Evolutionary conservation across 2,888 invertebrate genomes (phyloP).

Genomic region (Trachelus iudaicus): DNA sequence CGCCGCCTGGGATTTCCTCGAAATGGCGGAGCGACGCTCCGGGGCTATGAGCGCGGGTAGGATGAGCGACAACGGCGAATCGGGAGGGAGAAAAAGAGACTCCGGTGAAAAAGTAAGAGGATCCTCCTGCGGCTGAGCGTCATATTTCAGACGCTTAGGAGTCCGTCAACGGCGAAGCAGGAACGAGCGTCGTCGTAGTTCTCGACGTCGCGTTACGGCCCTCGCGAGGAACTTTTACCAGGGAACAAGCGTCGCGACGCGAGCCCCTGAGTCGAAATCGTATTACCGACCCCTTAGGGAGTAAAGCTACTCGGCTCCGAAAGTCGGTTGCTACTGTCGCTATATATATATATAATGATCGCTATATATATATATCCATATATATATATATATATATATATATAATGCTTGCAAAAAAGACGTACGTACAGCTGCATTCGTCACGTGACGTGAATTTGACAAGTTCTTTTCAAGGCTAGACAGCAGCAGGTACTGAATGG

Average conservation of each 20-base stretch:
- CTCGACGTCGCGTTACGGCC: not conserved
- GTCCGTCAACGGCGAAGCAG: not conserved
- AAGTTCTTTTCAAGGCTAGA: not conserved
- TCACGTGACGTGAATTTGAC: not conserved
- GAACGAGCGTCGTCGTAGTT: not conserved
- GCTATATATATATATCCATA: too few relatives aligned
- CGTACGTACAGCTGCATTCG: not conserved
- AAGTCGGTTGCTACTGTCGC: not conserved
- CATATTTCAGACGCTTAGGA: constrained; percentile 40
- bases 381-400: too few relatives aligned
- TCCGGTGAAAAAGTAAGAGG: constrained; percentile 12
- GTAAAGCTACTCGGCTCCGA: not conserved
- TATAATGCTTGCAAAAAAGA: too few relatives aligned
- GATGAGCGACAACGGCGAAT: not conserved
- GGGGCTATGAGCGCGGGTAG: not conserved
- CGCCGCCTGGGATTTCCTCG: not conserved
- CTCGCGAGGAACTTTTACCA: not conserved
- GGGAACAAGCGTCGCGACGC: not conserved
- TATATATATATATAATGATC: too few relatives aligned
- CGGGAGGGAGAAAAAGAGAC: not conserved
- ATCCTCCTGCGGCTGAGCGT: constrained; percentile 8
- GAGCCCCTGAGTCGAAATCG: not conserved
- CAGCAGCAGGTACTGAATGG: not conserved
- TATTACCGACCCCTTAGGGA: not conserved
- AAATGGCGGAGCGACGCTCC: not conserved